phyloP scores from a whole-genome alignment of 2,888 invertebrate species.

The Philhelius pedissequus region DNA sequence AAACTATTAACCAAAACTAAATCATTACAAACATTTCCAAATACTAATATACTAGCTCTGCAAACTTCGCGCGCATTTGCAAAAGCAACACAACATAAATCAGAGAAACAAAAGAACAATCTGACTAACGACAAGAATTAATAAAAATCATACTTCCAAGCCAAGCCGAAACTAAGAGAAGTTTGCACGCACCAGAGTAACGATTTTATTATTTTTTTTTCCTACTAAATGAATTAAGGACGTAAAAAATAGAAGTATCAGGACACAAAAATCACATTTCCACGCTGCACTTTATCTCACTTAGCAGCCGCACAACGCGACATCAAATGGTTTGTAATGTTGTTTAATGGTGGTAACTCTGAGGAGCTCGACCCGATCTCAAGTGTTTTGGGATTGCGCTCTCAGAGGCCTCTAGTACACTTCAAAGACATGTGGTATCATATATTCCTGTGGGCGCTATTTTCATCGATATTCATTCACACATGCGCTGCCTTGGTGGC shows the following conservation, averaged over 20 bases:
- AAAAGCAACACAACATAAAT: background rate
- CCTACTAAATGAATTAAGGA: background rate
- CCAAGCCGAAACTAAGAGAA: background rate
- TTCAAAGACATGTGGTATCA: conserved; percentile 98
- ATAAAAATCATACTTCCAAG: background rate
- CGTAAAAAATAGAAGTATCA: background rate
- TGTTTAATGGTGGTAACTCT: conserved; percentile 75
- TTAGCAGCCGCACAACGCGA: conserved; percentile 27
- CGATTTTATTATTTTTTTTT: background rate
- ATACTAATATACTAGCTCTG: conserved; percentile 48
- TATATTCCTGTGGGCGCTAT: conserved; percentile 96
- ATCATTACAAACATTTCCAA: conserved; percentile 60
- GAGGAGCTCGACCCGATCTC: conserved; percentile 84
- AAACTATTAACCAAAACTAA: background rate
- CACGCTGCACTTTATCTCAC: conserved; percentile 14
- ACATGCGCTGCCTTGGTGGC: conserved; percentile 94
- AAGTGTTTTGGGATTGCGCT: conserved; percentile 84
- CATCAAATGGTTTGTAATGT: conserved; percentile 73
- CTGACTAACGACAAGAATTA: conserved; percentile 16
- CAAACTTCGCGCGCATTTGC: conserved; percentile 46
- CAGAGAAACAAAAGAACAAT: conserved; percentile 9
- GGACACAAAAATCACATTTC: conserved; percentile 35
- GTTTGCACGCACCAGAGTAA: background rate
- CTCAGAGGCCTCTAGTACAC: conserved; percentile 84
- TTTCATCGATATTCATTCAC: conserved; percentile 96